Percentiles rank a stretch among this genome's conserved stretches.
Conservation (phyloP, 2,888 invertebrate genomes). For the Oscheius myriophilus region DNA sequence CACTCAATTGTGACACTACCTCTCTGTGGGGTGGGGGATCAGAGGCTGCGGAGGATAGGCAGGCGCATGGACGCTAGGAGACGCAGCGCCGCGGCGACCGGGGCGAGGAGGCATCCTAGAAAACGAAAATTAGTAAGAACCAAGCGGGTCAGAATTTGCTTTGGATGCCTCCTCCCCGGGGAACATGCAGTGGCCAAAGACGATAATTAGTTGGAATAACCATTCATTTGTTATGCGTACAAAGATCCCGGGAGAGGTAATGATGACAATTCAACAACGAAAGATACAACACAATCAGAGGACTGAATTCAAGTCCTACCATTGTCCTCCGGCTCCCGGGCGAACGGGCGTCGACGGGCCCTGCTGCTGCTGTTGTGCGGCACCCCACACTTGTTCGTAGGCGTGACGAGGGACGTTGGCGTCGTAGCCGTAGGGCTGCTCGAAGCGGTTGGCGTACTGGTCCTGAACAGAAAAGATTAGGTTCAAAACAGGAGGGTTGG, state of each 20-base stretch:
- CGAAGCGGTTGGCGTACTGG: constrained; percentile 99
- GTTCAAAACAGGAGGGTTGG: too few relatives aligned
- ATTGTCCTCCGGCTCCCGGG: too few relatives aligned
- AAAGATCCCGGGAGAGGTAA: too few relatives aligned
- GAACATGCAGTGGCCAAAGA: neutral
- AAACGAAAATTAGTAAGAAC: neutral
- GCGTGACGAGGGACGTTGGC: too few relatives aligned
- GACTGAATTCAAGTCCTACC: too few relatives aligned
- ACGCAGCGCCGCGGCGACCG: constrained; percentile 11
- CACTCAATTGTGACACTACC: neutral
- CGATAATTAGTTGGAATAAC: neutral
- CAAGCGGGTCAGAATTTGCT: neutral
- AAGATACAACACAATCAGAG: too few relatives aligned
- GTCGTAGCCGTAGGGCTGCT: constrained; percentile 76
- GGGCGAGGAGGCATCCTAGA: constrained; percentile 7
- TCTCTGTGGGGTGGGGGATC: constrained; percentile 11
- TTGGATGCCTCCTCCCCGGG: constrained; percentile 2
- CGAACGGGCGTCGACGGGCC: too few relatives aligned
- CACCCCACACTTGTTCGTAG: too few relatives aligned
- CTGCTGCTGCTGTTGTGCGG: too few relatives aligned
- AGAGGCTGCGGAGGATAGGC: constrained; percentile 23
- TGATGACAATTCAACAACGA: too few relatives aligned
- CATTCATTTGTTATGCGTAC: neutral
- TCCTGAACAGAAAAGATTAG: constrained; percentile 74
- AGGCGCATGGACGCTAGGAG: constrained; percentile 13